phyloP scores from a whole-genome alignment of 2,113 vertebrate genomes.

The Periophthalmodon schlosseri region DNA sequence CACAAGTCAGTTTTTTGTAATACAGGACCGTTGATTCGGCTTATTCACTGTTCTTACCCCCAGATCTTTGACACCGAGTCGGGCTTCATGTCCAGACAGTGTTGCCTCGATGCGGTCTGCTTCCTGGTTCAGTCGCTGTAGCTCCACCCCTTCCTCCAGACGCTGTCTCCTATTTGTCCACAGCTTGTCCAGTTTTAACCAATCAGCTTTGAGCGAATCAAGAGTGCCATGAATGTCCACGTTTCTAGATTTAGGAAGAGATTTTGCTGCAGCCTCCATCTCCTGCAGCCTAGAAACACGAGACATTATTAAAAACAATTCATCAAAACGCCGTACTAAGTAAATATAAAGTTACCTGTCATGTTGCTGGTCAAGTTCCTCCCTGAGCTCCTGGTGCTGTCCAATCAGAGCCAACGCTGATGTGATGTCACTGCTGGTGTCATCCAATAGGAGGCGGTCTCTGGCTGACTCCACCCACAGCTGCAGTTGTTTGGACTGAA shows the following conservation, averaged over 20 bases:
- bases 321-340: not conserved
- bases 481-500: constrained; percentile 74
- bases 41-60: constrained; percentile 69
- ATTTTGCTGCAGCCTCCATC: constrained; percentile 66
- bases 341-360: not conserved
- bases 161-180: constrained; percentile 72
- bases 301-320: not conserved
- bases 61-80: constrained; percentile 77
- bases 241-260: constrained; percentile 40
- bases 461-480: constrained; percentile 70
- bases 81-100: constrained; percentile 81
- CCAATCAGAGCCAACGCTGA: constrained; percentile 80
- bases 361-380: constrained; percentile 76
- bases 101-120: constrained; percentile 79
- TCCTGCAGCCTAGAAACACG: constrained; percentile 50
- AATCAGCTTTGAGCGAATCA: constrained; percentile 67
- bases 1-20: too few relatives aligned
- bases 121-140: constrained; percentile 82
- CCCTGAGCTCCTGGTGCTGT: constrained; percentile 77
- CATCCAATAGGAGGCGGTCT: constrained; percentile 76
- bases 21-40: too few relatives aligned
- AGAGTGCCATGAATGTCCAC: constrained; percentile 65
- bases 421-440: constrained; percentile 71
- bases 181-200: constrained; percentile 69
- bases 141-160: constrained; percentile 78